Conservation (phyloP, 2,113 vertebrate genomes). For the Hylia prasina region DNA sequence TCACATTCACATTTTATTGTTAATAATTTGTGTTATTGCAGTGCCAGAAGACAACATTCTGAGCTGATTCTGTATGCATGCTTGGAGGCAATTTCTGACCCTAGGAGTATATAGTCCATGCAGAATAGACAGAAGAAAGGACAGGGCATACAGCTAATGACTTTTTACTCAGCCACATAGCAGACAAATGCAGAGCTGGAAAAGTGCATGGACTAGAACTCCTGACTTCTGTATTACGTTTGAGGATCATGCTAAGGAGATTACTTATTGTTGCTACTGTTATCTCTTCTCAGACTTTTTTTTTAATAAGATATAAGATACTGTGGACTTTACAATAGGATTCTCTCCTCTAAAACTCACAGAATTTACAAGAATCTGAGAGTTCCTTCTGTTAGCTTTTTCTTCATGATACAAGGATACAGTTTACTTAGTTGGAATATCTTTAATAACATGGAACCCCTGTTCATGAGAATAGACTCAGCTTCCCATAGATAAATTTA, state of each 20-base stretch:
- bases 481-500: background rate
- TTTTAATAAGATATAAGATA: background rate
- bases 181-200: background rate
- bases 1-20: background rate
- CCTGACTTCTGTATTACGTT: background rate
- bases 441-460: background rate
- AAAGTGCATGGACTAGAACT: background rate
- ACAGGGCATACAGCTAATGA: background rate
- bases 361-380: background rate
- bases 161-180: background rate
- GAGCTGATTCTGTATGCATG: background rate
- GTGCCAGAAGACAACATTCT: background rate
- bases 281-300: background rate
- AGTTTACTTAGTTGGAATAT: background rate
- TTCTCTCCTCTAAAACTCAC: background rate
- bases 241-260: background rate
- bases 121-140: background rate
- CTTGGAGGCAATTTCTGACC: background rate
- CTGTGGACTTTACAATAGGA: background rate
- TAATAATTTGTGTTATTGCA: background rate
- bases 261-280: background rate
- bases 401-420: background rate
- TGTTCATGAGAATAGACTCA: background rate
- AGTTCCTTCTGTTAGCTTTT: background rate
- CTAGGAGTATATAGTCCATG: background rate